Evolutionary conservation across 1,140 invertebrate genomes (phyloP).

Genomic region (Neoseiulus cucumeris): DNA sequence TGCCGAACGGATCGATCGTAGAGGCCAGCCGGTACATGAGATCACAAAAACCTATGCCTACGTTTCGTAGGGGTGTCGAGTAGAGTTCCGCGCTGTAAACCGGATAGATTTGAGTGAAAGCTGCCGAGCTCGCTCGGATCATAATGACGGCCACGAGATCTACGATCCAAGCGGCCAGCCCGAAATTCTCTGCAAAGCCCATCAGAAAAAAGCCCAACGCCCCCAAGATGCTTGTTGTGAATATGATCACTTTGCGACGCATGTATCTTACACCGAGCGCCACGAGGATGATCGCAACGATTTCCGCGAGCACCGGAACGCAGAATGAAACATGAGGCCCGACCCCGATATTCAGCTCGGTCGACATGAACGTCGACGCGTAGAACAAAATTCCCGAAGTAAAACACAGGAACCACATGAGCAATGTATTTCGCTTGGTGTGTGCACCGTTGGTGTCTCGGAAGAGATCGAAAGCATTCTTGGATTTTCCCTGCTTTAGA

Average conservation of each 20-base stretch:
- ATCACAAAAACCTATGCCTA: constrained; percentile 42
- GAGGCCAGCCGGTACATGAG: constrained; percentile 8
- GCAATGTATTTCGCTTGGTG: background rate
- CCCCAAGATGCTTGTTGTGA: background rate
- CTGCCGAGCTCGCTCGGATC: constrained; percentile 2
- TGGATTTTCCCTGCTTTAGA: constrained; percentile 10
- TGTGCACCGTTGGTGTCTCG: background rate
- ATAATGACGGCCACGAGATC: background rate
- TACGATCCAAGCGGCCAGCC: background rate
- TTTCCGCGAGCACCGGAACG: background rate
- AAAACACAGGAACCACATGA: constrained; percentile 8
- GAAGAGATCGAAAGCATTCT: constrained; percentile 6
- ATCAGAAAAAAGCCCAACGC: constrained; percentile 1
- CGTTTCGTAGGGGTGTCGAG: constrained; percentile 61
- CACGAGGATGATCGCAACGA: background rate
- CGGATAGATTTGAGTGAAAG: constrained; percentile 12
- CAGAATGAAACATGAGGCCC: background rate
- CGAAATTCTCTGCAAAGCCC: constrained; percentile 9
- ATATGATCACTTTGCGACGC: constrained; percentile 5
- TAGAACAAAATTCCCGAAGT: constrained; percentile 5
- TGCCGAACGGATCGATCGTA: constrained; percentile 6
- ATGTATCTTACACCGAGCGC: background rate
- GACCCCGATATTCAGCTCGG: background rate
- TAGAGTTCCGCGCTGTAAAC: constrained; percentile 76
- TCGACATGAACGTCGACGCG: constrained; percentile 6